phyloP scores from a whole-genome alignment of 2,113 vertebrate species.

The Nothoprocta perdicaria region DNA sequence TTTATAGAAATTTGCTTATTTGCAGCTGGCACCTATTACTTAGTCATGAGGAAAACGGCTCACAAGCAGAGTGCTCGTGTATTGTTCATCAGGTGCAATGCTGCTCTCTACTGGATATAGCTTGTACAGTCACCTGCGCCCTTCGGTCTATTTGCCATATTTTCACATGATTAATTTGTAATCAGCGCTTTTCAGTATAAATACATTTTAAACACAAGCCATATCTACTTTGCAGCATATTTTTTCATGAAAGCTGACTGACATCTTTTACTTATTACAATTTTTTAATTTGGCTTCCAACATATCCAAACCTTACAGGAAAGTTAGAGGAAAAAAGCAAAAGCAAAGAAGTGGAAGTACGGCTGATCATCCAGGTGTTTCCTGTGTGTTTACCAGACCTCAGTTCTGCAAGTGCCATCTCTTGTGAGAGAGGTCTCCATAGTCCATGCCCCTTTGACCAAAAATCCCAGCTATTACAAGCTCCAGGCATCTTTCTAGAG shows the following conservation, averaged over 20 bases:
- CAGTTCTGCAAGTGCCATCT: conserved; percentile 25
- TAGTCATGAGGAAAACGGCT: rapidly evolving
- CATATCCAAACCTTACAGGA: background rate
- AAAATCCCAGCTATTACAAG: conserved; percentile 42
- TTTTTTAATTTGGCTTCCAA: background rate
- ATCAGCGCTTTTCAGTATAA: background rate
- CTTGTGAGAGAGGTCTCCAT: conserved; percentile 20
- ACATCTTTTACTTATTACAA: background rate
- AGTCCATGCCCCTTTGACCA: conserved; percentile 36
- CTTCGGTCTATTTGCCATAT: background rate
- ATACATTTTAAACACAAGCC: background rate
- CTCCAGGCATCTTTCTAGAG: conserved; percentile 49
- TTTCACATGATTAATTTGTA: background rate
- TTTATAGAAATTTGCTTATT: background rate
- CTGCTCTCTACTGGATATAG: conserved; percentile 67
- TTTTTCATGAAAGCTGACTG: background rate
- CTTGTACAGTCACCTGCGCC: background rate
- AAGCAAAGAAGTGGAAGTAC: background rate
- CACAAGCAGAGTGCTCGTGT: rapidly evolving
- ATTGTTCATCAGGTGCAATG: background rate
- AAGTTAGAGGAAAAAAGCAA: background rate
- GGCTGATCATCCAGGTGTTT: background rate
- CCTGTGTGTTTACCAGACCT: conserved; percentile 13
- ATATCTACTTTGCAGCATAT: background rate
- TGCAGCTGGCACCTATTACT: background rate